Conservation (phyloP, 2,888 invertebrate genomes). For the Euproctis similis region DNA sequence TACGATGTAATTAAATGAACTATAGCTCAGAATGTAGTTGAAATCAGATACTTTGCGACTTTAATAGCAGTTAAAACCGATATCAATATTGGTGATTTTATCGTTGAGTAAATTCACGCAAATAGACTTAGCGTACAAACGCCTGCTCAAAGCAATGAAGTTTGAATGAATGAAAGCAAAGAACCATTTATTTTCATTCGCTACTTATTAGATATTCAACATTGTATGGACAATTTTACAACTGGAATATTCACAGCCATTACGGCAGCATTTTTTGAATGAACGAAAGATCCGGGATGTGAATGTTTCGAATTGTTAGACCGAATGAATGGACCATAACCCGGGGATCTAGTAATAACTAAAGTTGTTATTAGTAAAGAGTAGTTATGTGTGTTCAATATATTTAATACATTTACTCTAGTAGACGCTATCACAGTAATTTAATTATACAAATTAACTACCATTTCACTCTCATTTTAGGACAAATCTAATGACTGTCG, state of each 20-base stretch:
- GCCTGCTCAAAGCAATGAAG: conserved; percentile 17
- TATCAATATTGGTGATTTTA: too few relatives aligned
- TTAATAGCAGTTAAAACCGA: too few relatives aligned
- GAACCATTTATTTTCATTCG: conserved; percentile 65
- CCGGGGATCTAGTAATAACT: conserved; percentile 15
- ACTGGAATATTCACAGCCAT: conserved; percentile 43
- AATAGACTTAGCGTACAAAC: conserved; percentile 3
- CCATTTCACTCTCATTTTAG: too few relatives aligned
- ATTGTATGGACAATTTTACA: conserved; percentile 53
- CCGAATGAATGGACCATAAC: conserved; percentile 65
- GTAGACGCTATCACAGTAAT: too few relatives aligned
- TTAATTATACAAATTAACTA: too few relatives aligned
- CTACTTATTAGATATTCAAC: conserved; percentile 35
- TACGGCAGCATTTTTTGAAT: conserved; percentile 41
- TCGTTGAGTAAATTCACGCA: conserved; percentile 1
- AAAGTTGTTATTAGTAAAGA: neutral
- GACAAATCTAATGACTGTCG: too few relatives aligned
- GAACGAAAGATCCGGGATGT: conserved; percentile 44
- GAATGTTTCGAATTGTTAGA: conserved; percentile 50
- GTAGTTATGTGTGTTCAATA: neutral
- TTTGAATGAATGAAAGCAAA: too few relatives aligned
- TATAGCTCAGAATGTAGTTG: too few relatives aligned
- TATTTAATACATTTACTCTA: too few relatives aligned
- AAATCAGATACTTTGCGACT: too few relatives aligned
- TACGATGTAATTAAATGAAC: too few relatives aligned